Evolutionary conservation across 2,113 vertebrate species (phyloP).

Genomic region (Spilogale gracilis): DNA sequence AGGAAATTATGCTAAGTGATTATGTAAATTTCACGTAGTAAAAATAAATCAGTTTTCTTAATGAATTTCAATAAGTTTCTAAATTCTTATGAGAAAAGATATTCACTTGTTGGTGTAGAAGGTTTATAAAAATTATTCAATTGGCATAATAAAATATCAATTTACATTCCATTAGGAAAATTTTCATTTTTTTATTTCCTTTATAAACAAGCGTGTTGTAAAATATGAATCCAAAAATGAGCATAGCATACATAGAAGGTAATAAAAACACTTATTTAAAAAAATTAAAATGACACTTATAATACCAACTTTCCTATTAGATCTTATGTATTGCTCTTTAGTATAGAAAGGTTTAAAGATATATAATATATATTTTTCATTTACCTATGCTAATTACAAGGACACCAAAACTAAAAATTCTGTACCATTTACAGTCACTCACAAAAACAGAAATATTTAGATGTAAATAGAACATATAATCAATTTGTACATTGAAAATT

Average conservation of each 20-base stretch:
- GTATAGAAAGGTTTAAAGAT: background rate
- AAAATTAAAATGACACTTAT: background rate
- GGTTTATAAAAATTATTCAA: slow-evolving; percentile 52
- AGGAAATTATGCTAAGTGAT: slow-evolving; percentile 72
- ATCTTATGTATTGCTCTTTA: background rate
- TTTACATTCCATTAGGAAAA: slow-evolving; percentile 33
- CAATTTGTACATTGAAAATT: background rate
- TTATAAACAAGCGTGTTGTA: slow-evolving; percentile 33
- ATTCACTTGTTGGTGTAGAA: slow-evolving; percentile 67
- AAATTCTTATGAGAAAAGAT: slow-evolving; percentile 52
- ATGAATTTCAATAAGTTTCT: slow-evolving; percentile 56
- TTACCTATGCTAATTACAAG: background rate
- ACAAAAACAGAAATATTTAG: background rate
- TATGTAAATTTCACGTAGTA: slow-evolving; percentile 76
- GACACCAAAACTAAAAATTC: background rate
- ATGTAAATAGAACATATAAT: background rate
- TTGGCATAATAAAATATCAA: slow-evolving; percentile 68
- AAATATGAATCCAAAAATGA: slow-evolving; percentile 31
- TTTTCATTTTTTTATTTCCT: slow-evolving; percentile 54
- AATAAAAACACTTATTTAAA: slow-evolving; percentile 25
- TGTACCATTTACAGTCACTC: background rate
- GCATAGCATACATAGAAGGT: background rate
- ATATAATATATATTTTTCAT: background rate
- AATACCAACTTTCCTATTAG: background rate
- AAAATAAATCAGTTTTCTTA: background rate